Evolutionary conservation across 2,113 vertebrate genomes (phyloP).

Genomic region (Eulemur rufifrons): DNA sequence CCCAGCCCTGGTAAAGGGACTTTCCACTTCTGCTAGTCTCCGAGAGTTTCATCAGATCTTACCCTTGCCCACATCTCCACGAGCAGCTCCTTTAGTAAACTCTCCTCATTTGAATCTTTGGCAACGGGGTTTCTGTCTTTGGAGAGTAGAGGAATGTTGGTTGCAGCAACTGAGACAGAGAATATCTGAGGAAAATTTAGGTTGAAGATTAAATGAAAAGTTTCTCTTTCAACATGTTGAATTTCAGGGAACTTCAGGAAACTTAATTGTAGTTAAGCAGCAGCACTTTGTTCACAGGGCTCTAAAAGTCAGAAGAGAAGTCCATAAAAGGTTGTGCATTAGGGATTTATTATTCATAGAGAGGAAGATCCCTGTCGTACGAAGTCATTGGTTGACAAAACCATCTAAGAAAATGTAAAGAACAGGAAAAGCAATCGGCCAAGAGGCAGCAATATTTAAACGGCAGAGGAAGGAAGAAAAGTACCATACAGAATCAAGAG

Average conservation of each 20-base stretch:
- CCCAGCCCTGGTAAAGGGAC: no score
- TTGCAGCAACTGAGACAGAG: background rate
- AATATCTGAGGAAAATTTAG: background rate
- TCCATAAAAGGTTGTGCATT: no score
- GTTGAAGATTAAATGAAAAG: background rate
- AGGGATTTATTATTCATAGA: background rate
- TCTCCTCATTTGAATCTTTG: background rate
- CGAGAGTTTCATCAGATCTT: background rate
- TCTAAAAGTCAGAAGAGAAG: background rate
- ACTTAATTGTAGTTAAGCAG: background rate
- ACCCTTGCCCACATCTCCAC: rapidly evolving
- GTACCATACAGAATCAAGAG: background rate
- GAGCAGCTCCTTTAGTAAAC: no score
- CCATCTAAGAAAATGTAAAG: background rate
- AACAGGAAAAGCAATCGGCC: background rate
- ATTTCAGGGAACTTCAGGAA: background rate
- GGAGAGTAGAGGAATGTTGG: background rate
- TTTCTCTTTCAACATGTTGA: background rate
- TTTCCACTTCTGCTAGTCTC: background rate
- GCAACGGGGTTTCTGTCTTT: background rate
- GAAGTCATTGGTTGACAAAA: background rate
- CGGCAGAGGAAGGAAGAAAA: background rate
- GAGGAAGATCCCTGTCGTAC: background rate
- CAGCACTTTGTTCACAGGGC: background rate
- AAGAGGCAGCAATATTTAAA: no score